Evolutionary conservation across 2,113 vertebrate genomes (phyloP), one percentile per base, ranked within the genome.

Genomic region (Egretta garzetta): DNA sequence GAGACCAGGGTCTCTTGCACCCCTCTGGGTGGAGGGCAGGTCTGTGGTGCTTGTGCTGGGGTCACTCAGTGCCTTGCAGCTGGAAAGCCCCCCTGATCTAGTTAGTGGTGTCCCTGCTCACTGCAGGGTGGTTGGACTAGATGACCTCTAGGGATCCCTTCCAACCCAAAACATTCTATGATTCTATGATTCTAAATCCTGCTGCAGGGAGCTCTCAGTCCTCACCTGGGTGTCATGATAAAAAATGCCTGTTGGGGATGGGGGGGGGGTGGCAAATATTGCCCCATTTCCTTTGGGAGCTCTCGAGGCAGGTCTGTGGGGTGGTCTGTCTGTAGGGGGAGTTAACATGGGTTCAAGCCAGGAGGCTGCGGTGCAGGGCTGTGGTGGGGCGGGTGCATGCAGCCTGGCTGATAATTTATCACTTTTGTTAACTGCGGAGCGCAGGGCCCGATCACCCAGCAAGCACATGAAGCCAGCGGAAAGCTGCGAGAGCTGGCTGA

Each of bases 321-420:
- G 47, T 59, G 83, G 28, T 86, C 49, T 0, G 0, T 50, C 35
- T 52, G 62, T 0, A 0, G 12, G 23, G 33, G 58, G 8, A 59
- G 28, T 12, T 7, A 8, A 28, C 26, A 7, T 4, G 73, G 71
- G 68, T 60, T 37, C 68, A 91, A 0, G 1, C 33, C 3, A 4
- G 86, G 64, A 55, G 70, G 88, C 3, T 90, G 85, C 68, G 49
- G 56, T 0, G 0, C 0, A 1, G 41, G 62, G 67, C 85, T n/a
- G 13, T 21, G 79, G 32, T 30, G 39, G 55, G 21, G 63, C 1
- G 8, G 60, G 47, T 63, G 37, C 1, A 1, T 8, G 49, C 33
- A 91, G 60, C 64, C 62, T n/a, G 89, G 16, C 26, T 72, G 80
- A 39, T 55, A 22, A 88, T 92, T 81, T n/a, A 58, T 79, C 0